Evolutionary conservation across 2,797 vertebrate genomes (phyloP).

Genomic region (Ctenochaetus hawaiiensis): DNA sequence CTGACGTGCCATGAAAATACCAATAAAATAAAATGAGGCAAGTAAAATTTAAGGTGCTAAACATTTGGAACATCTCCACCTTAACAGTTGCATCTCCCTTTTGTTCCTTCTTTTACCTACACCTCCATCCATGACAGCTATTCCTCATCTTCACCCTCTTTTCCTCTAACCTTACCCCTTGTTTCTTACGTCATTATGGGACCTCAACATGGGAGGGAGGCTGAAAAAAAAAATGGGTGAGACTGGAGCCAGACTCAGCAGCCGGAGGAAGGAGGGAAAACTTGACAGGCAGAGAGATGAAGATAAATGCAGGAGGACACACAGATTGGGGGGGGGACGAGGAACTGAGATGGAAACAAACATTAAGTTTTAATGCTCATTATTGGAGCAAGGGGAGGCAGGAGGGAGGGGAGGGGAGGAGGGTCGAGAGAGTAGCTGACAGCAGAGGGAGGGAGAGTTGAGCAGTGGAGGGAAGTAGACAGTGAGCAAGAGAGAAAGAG

Average conservation of each 20-base stretch:
- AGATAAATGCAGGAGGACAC: conserved; percentile 56
- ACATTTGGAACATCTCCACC: neutral
- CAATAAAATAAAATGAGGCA: neutral
- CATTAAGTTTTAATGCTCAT: conserved; percentile 82
- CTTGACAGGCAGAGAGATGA: conserved; percentile 58
- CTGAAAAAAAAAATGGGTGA: conserved; percentile 13
- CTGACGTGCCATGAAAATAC: neutral
- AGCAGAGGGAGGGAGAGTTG: neutral
- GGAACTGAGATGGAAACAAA: conserved; percentile 79
- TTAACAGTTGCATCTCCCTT: neutral
- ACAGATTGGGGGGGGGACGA: conserved; percentile 32
- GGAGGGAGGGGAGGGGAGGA: conserved; percentile 12
- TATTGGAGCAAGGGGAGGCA: conserved; percentile 49
- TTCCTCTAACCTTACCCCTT: conserved; percentile 1
- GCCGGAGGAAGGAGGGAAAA: conserved; percentile 46
- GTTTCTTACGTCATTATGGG: conserved; percentile 41
- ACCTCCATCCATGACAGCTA: neutral
- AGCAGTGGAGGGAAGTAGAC: conserved; percentile 6
- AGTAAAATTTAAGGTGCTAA: conserved; percentile 8
- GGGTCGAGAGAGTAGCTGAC: conserved; percentile 35
- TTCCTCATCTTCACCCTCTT: conserved; percentile 1
- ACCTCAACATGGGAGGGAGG: conserved; percentile 29
- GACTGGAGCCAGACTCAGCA: conserved; percentile 55
- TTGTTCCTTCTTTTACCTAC: neutral
- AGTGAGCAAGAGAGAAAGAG: conserved; percentile 38